Conservation (phyloP, 2,113 vertebrate species). For the Neogobius melanostomus region DNA sequence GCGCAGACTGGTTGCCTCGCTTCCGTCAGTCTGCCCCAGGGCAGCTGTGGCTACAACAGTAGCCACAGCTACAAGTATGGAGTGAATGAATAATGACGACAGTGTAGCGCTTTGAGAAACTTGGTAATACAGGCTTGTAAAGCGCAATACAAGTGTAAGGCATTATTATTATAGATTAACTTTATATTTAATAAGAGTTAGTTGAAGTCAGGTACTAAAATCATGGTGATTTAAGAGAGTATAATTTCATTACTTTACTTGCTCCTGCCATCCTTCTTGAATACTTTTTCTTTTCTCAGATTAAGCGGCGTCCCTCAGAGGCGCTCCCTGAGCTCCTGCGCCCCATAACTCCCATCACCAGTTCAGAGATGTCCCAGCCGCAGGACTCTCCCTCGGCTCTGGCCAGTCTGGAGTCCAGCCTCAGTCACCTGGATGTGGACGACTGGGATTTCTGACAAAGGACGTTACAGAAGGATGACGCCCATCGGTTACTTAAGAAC, state of each 20-base stretch:
- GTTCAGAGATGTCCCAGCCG: constrained; percentile 74
- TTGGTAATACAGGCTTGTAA: too few species aligned
- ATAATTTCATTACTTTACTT: not conserved
- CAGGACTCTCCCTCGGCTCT: constrained; percentile 83
- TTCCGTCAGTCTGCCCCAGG: too few species aligned
- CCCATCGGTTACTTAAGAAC: constrained; percentile 12
- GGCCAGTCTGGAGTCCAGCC: constrained; percentile 85
- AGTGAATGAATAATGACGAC: too few species aligned
- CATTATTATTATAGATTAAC: too few species aligned
- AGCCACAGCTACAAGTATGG: too few species aligned
- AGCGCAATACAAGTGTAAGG: too few species aligned
- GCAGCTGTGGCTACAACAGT: too few species aligned
- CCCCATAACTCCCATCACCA: constrained; percentile 86
- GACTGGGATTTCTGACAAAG: constrained; percentile 95
- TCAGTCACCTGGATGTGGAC: constrained; percentile 92
- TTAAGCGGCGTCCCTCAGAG: constrained; percentile 89
- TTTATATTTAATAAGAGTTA: too few species aligned
- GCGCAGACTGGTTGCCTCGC: too few species aligned
- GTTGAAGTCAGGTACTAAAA: too few species aligned
- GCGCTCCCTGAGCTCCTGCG: constrained; percentile 90
- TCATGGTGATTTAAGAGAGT: too few species aligned
- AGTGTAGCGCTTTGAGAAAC: too few species aligned
- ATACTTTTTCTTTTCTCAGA: constrained; percentile 68
- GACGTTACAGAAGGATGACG: not conserved
- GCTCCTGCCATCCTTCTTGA: not conserved